A percentile compares a stretch with the other conserved stretches of the same genome.
Conservation (phyloP, 2,888 invertebrate species). For the Pantelozetes paolii region DNA sequence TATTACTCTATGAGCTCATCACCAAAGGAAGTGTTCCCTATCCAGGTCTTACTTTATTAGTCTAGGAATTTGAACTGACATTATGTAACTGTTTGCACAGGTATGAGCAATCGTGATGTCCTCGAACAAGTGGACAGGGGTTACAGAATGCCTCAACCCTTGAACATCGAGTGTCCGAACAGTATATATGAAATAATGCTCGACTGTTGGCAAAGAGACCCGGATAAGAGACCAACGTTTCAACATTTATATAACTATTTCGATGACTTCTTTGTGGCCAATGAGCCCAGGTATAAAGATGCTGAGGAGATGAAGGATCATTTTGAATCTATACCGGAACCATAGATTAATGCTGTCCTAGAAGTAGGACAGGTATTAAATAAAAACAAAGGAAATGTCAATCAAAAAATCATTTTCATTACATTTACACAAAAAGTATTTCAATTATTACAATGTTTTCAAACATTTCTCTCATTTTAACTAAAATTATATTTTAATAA, state of each 20-base stretch:
- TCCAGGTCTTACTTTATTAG: conserved; percentile 57
- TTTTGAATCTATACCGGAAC: not conserved
- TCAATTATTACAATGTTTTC: too few relatives aligned
- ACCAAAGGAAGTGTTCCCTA: conserved; percentile 96
- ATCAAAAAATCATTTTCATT: not conserved
- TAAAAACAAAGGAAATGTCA: not conserved
- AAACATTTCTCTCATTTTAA: too few relatives aligned
- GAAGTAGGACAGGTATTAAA: too few relatives aligned
- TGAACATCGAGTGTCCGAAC: conserved; percentile 50
- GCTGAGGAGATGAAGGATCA: conserved; percentile 29
- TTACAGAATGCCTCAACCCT: conserved; percentile 53
- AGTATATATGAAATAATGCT: conserved; percentile 38
- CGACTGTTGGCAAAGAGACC: conserved; percentile 41
- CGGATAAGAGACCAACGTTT: conserved; percentile 42
- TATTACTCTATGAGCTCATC: conserved; percentile 86
- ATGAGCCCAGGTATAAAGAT: conserved; percentile 43
- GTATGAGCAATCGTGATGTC: conserved; percentile 52
- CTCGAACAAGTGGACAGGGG: conserved; percentile 51
- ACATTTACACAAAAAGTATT: too few relatives aligned
- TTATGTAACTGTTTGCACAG: conserved; percentile 52
- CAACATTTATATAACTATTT: conserved; percentile 51
- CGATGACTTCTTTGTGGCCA: conserved; percentile 47
- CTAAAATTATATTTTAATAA: too few relatives aligned
- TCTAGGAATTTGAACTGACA: not conserved
- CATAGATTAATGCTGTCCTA: too few relatives aligned